Base-by-base conservation (phyloP, 1,140 invertebrate genomes). In the Elysia chlorotica region DNA sequence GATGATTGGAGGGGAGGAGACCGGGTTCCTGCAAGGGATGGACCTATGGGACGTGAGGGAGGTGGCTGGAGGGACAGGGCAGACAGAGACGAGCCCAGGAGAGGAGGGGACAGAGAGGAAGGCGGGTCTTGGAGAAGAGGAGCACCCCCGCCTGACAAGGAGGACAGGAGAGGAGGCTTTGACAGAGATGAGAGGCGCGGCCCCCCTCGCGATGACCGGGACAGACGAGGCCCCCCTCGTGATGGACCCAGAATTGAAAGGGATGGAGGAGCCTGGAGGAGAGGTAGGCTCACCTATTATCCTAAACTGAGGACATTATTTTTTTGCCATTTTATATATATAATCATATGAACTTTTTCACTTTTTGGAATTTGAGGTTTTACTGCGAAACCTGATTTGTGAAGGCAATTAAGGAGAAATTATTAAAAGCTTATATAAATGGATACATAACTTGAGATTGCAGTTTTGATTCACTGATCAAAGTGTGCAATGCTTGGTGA, bases 71-170 rank as follows among this genome's bases (percentile, higher is more conserved):
- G 73, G 79, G 79, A 17, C 28, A 70, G 70, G 74, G 77, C 61
- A 53, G 80, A 62, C 54, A 78, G 30, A 78, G 62, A 59, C 19
- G 71, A 38, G 21, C 14, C 65, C 3, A 33, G 21, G 23, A 71
- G 69, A 63, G 69, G 83, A 70, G 85, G 84, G 77, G 81, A 21
- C 1, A 35, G 2, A 0, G 78, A 68, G 79, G 78, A 35, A 84
- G 84, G 68, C 69, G 84, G 37, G 74, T 80, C 71, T 78, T 82
- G 77, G 80, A 38, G 69, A 38, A 33, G 69, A 71, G 79, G 76
- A 57, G 69, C 35, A 53, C 78, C 74, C 36, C 67, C 69, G 21
- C 63, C 66, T 19, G 74, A 75, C 3, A 65, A 48, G 31, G 78
- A 74, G 31, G 71, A 71, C 28, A 56, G 70, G 57, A 23, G 38